Base-by-base conservation (phyloP, 2,113 vertebrate genomes). In the Callocephalon fimbriatum region DNA sequence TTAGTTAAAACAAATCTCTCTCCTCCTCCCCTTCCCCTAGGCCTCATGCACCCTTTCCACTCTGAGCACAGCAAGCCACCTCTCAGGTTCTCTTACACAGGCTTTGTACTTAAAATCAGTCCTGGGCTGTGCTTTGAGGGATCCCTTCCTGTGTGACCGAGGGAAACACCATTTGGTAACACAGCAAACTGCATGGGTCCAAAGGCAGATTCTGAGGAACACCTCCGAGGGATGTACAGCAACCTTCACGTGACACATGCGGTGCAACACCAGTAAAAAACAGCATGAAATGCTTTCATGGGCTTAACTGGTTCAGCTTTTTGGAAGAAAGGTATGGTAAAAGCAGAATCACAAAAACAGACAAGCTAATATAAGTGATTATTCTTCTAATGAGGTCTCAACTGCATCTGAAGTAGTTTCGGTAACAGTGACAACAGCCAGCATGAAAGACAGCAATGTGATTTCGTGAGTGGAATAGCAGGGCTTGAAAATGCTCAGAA, bases 1-100 rank as follows among this genome's bases (percentile, higher is more conserved):
- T 86, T 50, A 82, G 56, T 86, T 89, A 83, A 95, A 97, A 91
- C 80, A 96, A 95, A 86, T 70, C 53, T 93, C 44, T 72, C 63
- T 50, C 63, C 47, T 84, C 80, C 54, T 89, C 35, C 63, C 42
- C 62, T 91, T 88, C 59, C 79, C 67, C 37, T 61, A 29, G 37
- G 63, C n/a, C 40, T 82, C 62, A 9, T 23, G 37, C 26, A 73
- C 6, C 26, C 44, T 90, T 93, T 42, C 71, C 29, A 13, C 45
- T 42, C 59, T 8, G 3, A 53, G 65, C 59, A 31, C 70, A 53
- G 27, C 26, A 48, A 47, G 45, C 3, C 11, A 1, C 11, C 65
- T 13, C 18, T 44, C 27, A 13, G 44, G 48, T 42, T 92, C 23
- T 62, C 66, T 23, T 13, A 27, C 0, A 0, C 0, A 3, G 70